Conservation (phyloP, 2,888 invertebrate genomes). For the Bombyx huttoni region DNA sequence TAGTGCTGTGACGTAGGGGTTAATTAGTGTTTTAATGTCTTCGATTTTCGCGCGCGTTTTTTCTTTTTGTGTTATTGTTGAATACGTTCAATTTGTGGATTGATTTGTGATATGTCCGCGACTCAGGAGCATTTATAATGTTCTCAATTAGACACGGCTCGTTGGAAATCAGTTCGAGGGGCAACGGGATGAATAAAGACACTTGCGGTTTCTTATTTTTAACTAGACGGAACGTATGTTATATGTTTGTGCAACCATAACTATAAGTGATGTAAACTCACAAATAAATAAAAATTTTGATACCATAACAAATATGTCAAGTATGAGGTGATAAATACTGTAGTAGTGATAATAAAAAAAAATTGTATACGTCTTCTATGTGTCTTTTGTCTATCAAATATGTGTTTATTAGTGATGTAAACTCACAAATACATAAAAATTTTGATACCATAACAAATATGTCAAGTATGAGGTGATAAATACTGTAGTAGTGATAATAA, state of each 20-base stretch:
- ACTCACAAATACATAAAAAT: constrained; percentile 12
- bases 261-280: constrained; percentile 27
- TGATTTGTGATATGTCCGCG: constrained; percentile 56
- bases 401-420: constrained; percentile 24
- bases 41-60: constrained; percentile 55
- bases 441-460: constrained; percentile 35
- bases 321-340: constrained; percentile 40
- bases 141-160: constrained; percentile 57
- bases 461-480: constrained; percentile 46
- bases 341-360: constrained; percentile 17
- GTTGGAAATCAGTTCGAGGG: constrained; percentile 50
- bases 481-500: constrained; percentile 16
- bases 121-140: constrained; percentile 55
- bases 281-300: constrained; percentile 16
- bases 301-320: constrained; percentile 39
- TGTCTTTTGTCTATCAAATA: not conserved
- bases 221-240: constrained; percentile 35
- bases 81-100: constrained; percentile 36
- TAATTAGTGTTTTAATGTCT: constrained; percentile 13
- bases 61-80: constrained; percentile 26
- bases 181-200: constrained; percentile 55
- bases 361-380: not conserved
- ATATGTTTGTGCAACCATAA: constrained; percentile 24
- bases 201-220: constrained; percentile 37
- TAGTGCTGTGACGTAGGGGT: constrained; percentile 25